phyloP scores from a whole-genome alignment of 2,888 invertebrate genomes.

The Teinopalpus imperialis region DNA sequence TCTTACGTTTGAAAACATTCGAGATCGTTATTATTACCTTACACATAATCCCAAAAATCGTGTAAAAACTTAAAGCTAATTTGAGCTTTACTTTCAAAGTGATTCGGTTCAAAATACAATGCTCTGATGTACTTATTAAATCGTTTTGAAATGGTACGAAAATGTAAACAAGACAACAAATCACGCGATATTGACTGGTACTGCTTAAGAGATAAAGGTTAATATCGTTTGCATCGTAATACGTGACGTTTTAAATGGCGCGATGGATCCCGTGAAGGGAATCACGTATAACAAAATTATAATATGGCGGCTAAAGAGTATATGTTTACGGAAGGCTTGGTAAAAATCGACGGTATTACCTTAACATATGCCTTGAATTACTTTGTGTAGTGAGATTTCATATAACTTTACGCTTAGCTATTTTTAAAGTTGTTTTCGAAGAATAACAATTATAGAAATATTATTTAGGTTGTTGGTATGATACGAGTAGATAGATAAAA shows the following conservation, averaged over 20 bases:
- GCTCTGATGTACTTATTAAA: slow-evolving; percentile 8
- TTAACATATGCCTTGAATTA: neutral
- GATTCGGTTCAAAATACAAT: slow-evolving; percentile 10
- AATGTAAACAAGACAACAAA: slow-evolving; percentile 31
- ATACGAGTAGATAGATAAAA: no score
- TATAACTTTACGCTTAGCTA: neutral
- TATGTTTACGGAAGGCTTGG: neutral
- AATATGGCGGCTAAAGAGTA: neutral
- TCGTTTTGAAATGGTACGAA: slow-evolving; percentile 31
- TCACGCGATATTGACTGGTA: slow-evolving; percentile 11
- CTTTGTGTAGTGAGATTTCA: neutral
- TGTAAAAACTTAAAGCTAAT: slow-evolving; percentile 2
- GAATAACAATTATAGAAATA: neutral
- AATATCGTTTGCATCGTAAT: slow-evolving; percentile 10
- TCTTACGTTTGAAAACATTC: slow-evolving; percentile 50
- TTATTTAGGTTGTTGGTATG: neutral
- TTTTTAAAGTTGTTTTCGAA: slow-evolving; percentile 8
- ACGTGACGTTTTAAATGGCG: slow-evolving; percentile 29
- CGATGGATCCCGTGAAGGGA: slow-evolving; percentile 35
- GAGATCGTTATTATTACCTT: slow-evolving; percentile 14
- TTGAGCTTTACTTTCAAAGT: neutral
- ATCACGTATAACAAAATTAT: slow-evolving; percentile 37
- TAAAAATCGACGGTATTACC: neutral
- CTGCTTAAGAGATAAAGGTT: neutral
- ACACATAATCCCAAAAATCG: neutral